Evolutionary conservation across 2,113 vertebrate species (phyloP).

Genomic region (Myiopsitta monachus): DNA sequence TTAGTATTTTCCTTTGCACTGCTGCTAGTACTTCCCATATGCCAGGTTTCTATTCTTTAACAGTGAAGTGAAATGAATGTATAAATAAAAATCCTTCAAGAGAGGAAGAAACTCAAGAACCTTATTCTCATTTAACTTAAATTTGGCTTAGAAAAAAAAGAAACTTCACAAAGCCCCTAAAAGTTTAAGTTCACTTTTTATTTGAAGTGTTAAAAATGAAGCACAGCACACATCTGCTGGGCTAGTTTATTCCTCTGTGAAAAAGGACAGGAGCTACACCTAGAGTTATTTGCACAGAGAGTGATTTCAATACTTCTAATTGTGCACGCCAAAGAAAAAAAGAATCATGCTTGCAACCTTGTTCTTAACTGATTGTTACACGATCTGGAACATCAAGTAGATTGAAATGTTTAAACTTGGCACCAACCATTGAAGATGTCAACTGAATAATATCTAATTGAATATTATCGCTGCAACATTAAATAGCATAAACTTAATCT

Average conservation of each 20-base stretch:
- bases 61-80: neutral
- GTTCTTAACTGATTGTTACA: neutral
- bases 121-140: neutral
- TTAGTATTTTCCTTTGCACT: neutral
- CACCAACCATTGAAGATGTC: neutral
- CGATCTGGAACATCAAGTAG: neutral
- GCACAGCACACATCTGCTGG: neutral
- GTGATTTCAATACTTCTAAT: neutral
- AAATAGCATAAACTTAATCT: neutral
- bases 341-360: neutral
- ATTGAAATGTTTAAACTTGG: neutral
- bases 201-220: neutral
- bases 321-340: neutral
- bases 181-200: neutral
- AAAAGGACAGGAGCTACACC: neutral
- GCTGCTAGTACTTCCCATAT: neutral
- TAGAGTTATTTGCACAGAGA: neutral
- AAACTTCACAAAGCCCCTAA: neutral
- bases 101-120: neutral
- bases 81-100: neutral
- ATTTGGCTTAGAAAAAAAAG: neutral
- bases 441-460: neutral
- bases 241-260: neutral
- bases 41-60: neutral
- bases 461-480: neutral